Evolutionary conservation across 2,888 invertebrate genomes (phyloP), one percentile per base, ranked within the genome.

Genomic region (Platycheirus rosarum): DNA sequence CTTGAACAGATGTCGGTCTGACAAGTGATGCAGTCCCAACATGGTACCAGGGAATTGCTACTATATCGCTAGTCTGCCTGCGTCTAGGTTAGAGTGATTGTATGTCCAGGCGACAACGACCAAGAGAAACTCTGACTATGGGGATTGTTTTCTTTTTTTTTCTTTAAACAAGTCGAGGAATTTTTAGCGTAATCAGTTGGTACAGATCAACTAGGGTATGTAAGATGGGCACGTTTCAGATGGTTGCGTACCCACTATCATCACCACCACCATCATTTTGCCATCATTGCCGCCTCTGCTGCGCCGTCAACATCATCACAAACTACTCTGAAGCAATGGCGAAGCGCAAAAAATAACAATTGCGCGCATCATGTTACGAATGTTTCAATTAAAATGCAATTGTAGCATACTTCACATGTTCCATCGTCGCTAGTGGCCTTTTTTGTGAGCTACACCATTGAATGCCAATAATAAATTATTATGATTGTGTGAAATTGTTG

Each of bases 331-430:
- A n/a, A n/a, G n/a, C n/a, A 18, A 16, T 29, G 46, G 46, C 44
- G 13, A n/a, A n/a, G n/a, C 23, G 32, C 51, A 51, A 62, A 32
- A 46, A 63, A 71, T n/a, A 68, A 77, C 80, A 84, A 84, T 84
- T 78, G 84, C 35, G 42, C 74, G 80, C 84, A 85, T 84, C 85
- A 78, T 85, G 78, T 84, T 80, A 69, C 75, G 68, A 84, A 85
- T 85, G 82, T 75, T 85, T 85, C 84, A 85, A 85, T 85, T 85
- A 82, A 82, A 85, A 85, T 85, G 78, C 82, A 85, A 84, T 84
- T 82, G 84, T 79, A 78, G 82, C 84, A 82, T 85, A 82, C 78
- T 73, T 78, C 78, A 82, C 78, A 74, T 84, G 75, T 78, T 80
- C 60, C 26, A 20, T 65, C 44, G 49, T 29, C 65, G 46, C n/a